Base-by-base conservation (phyloP, 2,113 vertebrate genomes). In the Ranitomeya variabilis region DNA sequence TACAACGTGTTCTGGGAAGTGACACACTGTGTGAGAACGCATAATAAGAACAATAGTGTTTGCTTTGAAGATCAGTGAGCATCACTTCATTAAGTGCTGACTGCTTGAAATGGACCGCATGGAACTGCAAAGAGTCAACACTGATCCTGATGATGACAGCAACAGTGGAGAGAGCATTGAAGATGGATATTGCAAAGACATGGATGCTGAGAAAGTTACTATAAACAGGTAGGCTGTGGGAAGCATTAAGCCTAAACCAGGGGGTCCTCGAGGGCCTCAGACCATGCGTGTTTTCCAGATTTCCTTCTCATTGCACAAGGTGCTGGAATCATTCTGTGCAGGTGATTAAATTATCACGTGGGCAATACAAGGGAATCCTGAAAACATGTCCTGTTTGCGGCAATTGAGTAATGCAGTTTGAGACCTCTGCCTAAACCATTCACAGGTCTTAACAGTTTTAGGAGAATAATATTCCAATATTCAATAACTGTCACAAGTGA, bases 91-190 rank as follows among this genome's bases (percentile, higher is more conserved):
- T 94, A 95, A 84, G 57, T 91, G 16, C 2, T 92, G 94, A 93
- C 93, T 90, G 23, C 0, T 87, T 91, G 91, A 93, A 92, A 96
- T 97, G 96, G 97, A 99, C 91, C 95, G 96, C 18, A 93, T 99
- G 96, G 98, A 99, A 92, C 95, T 98, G 71, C 95, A 94, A 89
- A 97, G 96, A 93, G 96, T 99, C 92, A 95, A 94, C 94, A 97
- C 93, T 0, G 94, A 97, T 90, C 94, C 89, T 0, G 97, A 99
- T 3, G 95, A 96, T 0, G 97, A 98, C 74, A 96, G 94, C 92
- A 93, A 90, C 93, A 98, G 97, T 26, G 95, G 91, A 12, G 95
- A 96, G 88, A 98, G 98, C 91, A 92, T 95, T 2, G 96, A 96
- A 79, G 97, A 96, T n/a, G 93, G 92, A 90, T 97, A 92, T 91